These are phyloP conservation scores for Amia ocellicauda DNA, from an alignment of 2,113 vertebrate genomes.

Conservation along the genomic window DNA sequence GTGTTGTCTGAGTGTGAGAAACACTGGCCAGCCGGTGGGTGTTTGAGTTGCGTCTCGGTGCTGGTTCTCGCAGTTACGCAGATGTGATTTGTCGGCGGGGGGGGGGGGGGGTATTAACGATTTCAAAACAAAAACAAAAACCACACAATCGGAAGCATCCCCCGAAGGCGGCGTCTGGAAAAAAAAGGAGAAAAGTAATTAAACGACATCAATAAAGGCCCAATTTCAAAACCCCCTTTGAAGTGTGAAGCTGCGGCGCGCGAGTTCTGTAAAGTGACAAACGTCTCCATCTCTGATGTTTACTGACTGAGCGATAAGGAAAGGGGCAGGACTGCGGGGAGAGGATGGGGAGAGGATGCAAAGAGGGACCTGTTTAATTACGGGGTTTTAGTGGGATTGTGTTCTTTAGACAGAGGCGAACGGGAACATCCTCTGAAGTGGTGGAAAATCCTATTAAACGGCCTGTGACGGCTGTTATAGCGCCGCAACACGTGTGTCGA, in stretches of 20 bases:
- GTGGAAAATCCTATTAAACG: constrained; percentile 14
- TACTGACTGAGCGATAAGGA: constrained; percentile 8
- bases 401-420: constrained; percentile 9
- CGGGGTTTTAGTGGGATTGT: neutral
- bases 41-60: too few species aligned
- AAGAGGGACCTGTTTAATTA: neutral
- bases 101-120: too few species aligned
- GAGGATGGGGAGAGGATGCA: too few species aligned
- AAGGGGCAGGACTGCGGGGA: neutral
- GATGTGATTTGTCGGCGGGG: too few species aligned
- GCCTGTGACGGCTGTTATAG: constrained; percentile 12
- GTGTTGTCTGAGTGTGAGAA: too few species aligned
- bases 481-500: constrained; percentile 1
- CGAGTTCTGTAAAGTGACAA: neutral
- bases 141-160: too few species aligned
- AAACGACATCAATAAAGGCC: neutral
- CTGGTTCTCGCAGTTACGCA: too few species aligned
- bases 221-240: constrained; percentile 7
- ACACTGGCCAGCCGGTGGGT: too few species aligned
- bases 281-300: neutral
- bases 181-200: too few species aligned
- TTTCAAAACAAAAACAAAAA: too few species aligned
- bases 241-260: neutral
- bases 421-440: constrained; percentile 7
- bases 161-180: too few species aligned